A percentile compares a stretch with the other conserved stretches of the same genome.
Conservation (phyloP, 2,113 vertebrate species). For the Mormyrus iriodes region DNA sequence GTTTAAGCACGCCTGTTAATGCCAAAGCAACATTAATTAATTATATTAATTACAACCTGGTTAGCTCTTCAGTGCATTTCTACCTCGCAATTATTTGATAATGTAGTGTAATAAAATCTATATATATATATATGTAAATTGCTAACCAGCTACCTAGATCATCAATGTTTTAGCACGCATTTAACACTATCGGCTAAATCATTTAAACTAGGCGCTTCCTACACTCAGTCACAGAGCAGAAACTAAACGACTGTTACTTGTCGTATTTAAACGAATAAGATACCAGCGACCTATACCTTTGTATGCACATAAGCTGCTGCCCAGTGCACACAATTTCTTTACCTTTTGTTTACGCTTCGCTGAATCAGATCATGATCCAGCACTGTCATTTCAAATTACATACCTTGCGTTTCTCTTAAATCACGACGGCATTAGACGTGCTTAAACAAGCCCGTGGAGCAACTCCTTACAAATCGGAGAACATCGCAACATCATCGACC, state of each 20-base stretch:
- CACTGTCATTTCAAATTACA: not conserved
- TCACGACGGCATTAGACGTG: not conserved
- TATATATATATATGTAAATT: not conserved
- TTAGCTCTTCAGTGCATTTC: not conserved
- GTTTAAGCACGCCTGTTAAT: not conserved
- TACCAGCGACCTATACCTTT: not conserved
- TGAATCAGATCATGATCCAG: not conserved
- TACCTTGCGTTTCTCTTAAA: not conserved
- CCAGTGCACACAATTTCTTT: not conserved
- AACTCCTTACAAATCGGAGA: not conserved
- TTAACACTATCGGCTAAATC: not conserved
- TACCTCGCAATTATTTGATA: not conserved
- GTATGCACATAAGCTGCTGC: not conserved
- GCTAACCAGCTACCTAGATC: not conserved
- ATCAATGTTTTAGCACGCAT: not conserved
- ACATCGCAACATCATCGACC: not conserved
- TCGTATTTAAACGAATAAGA: not conserved
- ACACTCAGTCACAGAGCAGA: not conserved
- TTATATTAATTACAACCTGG: not conserved
- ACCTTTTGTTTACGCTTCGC: not conserved
- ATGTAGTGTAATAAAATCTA: not conserved
- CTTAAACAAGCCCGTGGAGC: not conserved
- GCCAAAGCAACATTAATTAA: not conserved
- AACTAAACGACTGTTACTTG: not conserved
- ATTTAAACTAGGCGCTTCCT: not conserved